Percentiles rank a stretch among this genome's conserved stretches.
Conservation (phyloP, 1,140 invertebrate species). For the Brachionus manjavacas region DNA sequence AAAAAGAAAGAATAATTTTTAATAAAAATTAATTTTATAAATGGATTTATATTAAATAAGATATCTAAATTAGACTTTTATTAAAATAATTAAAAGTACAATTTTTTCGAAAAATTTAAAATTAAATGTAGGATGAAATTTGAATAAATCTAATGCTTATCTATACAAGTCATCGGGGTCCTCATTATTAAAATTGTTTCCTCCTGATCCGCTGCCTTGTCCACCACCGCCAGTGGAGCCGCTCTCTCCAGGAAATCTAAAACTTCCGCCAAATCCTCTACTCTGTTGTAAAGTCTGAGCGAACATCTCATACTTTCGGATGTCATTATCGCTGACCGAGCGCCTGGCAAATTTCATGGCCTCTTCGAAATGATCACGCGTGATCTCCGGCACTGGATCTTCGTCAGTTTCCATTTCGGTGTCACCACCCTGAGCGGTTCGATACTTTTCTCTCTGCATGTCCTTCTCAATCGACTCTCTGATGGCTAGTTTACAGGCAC, state of each 20-base stretch:
- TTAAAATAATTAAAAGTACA: neutral
- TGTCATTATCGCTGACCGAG: constrained; percentile 99
- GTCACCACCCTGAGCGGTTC: neutral
- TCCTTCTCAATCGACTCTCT: constrained; percentile 94
- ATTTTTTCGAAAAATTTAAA: neutral
- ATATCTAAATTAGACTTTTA: neutral
- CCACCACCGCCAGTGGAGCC: neutral
- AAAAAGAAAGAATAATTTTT: neutral
- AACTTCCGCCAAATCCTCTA: constrained; percentile 89
- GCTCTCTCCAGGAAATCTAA: constrained; percentile 17
- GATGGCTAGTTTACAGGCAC: constrained; percentile 97
- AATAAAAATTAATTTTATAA: neutral
- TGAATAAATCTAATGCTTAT: neutral
- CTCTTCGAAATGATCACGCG: constrained; percentile 93
- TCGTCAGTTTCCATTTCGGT: constrained; percentile 62
- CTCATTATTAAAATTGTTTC: constrained; percentile 37
- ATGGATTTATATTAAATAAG: neutral
- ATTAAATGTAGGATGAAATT: neutral
- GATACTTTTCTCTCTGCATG: constrained; percentile 78
- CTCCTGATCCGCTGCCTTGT: neutral
- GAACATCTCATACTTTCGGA: constrained; percentile 99
- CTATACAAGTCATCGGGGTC: constrained; percentile 41
- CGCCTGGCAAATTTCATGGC: constrained; percentile 97
- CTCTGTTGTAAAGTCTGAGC: constrained; percentile 98
- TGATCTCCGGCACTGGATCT: constrained; percentile 97